These are phyloP conservation scores for Epinephelus malabaricus DNA, from an alignment of 2,797 vertebrate genomes.

Conservation along the genomic window DNA sequence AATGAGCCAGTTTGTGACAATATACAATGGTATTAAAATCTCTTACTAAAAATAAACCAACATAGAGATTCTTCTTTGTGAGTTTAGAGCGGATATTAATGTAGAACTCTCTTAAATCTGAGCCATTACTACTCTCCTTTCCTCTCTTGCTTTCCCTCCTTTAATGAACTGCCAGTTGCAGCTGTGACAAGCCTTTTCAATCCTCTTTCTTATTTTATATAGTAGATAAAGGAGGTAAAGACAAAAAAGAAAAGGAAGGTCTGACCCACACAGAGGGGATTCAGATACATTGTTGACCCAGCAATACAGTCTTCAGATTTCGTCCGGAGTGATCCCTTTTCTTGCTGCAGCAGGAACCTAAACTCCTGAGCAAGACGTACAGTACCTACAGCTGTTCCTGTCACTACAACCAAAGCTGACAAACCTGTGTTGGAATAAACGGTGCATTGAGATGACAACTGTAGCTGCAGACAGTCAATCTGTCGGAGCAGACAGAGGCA, in stretches of 20 bases:
- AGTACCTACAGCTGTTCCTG: not conserved
- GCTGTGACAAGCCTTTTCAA: conserved; percentile 23
- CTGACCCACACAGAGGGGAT: conserved; percentile 24
- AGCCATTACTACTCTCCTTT: not conserved
- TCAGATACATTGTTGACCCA: conserved; percentile 20
- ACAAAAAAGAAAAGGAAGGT: conserved; percentile 15
- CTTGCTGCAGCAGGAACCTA: not conserved
- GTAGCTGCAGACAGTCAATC: conserved; percentile 4
- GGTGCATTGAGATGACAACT: conserved; percentile 20
- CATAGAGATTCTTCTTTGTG: not conserved
- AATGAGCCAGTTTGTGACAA: no score
- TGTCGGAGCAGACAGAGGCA: conserved; percentile 7
- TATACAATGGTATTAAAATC: not conserved
- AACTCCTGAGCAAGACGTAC: conserved; percentile 1
- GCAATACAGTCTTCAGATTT: conserved; percentile 20
- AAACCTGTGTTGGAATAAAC: conserved; percentile 3
- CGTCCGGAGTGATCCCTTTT: conserved; percentile 12
- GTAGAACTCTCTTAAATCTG: not conserved
- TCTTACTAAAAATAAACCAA: not conserved
- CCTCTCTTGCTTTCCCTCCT: not conserved
- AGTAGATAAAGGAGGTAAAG: conserved; percentile 11
- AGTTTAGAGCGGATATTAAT: conserved; percentile 10
- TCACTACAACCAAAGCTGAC: conserved; percentile 13
- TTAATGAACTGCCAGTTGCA: conserved; percentile 22
- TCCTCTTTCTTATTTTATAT: not conserved